Evolutionary conservation across 2,113 vertebrate genomes (phyloP).

Genomic region (Strigops habroptila): DNA sequence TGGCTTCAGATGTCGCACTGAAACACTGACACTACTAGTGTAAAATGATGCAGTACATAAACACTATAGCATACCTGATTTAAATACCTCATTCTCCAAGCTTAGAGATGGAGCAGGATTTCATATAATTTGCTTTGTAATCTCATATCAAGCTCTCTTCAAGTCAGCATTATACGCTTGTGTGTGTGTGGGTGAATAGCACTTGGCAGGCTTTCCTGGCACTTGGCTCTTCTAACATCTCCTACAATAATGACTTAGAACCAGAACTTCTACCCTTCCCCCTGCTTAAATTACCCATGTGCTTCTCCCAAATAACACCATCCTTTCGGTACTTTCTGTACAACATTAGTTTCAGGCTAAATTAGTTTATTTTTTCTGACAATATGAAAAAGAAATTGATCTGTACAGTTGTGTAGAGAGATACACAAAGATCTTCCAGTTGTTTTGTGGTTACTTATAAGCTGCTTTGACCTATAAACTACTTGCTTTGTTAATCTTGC

Average conservation of each 20-base stretch:
- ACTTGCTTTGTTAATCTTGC: not conserved
- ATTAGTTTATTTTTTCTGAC: not conserved
- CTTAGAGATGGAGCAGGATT: not conserved
- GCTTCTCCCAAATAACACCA: not conserved
- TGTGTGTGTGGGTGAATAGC: not conserved
- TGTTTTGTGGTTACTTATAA: not conserved
- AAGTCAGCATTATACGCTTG: not conserved
- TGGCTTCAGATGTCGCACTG: not conserved
- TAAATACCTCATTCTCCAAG: not conserved
- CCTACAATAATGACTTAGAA: not conserved
- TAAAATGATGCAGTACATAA: not conserved
- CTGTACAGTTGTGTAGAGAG: not conserved
- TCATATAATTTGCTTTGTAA: constrained; percentile 3
- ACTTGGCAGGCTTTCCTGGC: constrained; percentile 17
- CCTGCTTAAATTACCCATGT: not conserved
- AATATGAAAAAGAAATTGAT: not conserved
- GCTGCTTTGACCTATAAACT: not conserved
- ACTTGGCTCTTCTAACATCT: not conserved
- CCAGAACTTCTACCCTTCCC: not conserved
- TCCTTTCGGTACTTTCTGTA: not conserved
- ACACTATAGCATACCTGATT: not conserved
- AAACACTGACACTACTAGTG: not conserved
- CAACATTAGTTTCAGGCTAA: not conserved
- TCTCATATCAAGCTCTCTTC: not conserved
- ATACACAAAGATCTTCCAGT: not conserved